Percentiles rank a stretch among this genome's conserved stretches.
Conservation (phyloP, 2,113 vertebrate genomes). For the Lichenostomus cassidix region DNA sequence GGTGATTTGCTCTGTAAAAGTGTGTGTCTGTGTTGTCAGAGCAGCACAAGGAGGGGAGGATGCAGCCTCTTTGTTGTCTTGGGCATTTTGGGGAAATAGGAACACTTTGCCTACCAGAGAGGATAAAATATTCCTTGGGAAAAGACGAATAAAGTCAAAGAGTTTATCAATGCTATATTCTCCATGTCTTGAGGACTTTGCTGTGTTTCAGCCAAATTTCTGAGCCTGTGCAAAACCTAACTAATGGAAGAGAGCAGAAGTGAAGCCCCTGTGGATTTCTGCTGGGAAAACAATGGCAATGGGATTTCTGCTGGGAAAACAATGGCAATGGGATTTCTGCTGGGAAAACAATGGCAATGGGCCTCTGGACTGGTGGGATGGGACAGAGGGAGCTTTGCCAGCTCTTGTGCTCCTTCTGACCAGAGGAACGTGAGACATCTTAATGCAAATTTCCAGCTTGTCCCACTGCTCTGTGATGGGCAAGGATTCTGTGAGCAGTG, state of each 20-base stretch:
- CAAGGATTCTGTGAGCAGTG: background rate
- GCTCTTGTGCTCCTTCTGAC: background rate
- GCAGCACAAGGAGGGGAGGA: background rate
- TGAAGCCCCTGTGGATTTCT: rapidly evolving
- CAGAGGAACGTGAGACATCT: rapidly evolving
- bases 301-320: background rate
- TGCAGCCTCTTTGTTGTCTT: background rate
- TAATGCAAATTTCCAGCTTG: rapidly evolving
- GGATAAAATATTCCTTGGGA: background rate
- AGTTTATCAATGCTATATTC: background rate
- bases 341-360: rapidly evolving
- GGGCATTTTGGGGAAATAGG: background rate
- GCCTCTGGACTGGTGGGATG: rapidly evolving
- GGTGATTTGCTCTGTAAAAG: background rate
- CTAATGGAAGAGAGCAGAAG: background rate
- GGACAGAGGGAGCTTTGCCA: background rate
- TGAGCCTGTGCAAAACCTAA: background rate
- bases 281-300: rapidly evolving
- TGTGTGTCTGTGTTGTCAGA: background rate
- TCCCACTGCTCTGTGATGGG: background rate
- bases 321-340: rapidly evolving
- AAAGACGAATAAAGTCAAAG: background rate
- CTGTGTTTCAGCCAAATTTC: background rate
- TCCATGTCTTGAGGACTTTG: background rate
- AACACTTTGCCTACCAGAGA: background rate